Conservation (phyloP, 2,113 vertebrate species). For the Zosterops hypoxanthus region DNA sequence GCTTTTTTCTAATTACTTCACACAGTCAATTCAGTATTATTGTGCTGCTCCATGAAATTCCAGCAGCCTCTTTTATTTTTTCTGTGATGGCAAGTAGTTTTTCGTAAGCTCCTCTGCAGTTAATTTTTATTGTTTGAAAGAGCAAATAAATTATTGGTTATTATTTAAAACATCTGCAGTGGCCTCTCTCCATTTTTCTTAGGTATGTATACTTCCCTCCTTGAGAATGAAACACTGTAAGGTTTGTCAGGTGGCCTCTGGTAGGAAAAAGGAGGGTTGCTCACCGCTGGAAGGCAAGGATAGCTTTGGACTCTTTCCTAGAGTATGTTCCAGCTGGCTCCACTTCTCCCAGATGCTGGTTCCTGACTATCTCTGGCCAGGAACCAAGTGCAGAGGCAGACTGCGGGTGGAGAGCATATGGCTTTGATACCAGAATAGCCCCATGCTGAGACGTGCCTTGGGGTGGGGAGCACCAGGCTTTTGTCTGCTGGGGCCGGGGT, state of each 20-base stretch:
- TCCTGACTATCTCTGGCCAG: conserved; percentile 54
- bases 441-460: conserved; percentile 67
- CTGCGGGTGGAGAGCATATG: conserved; percentile 46
- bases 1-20: background rate
- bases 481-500: conserved; percentile 43
- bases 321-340: conserved; percentile 47
- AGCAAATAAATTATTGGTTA: conserved; percentile 9
- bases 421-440: conserved; percentile 64
- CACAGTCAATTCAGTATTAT: background rate
- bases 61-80: background rate
- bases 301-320: conserved; percentile 50
- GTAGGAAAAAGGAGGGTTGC: conserved; percentile 12
- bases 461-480: conserved; percentile 58
- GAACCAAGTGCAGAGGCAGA: conserved; percentile 53
- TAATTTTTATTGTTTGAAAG: conserved; percentile 26
- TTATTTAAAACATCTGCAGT: conserved; percentile 50
- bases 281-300: conserved; percentile 11
- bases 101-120: conserved; percentile 12
- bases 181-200: background rate
- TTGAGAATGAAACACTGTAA: background rate
- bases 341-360: conserved; percentile 48
- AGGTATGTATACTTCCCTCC: background rate
- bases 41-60: conserved; percentile 8
- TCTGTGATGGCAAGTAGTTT: background rate
- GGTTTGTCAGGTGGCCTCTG: conserved; percentile 32